Percentiles rank a stretch among this genome's conserved stretches.
phyloP scores from a whole-genome alignment of 2,113 vertebrate genomes.

The Regulus satrapa region DNA sequence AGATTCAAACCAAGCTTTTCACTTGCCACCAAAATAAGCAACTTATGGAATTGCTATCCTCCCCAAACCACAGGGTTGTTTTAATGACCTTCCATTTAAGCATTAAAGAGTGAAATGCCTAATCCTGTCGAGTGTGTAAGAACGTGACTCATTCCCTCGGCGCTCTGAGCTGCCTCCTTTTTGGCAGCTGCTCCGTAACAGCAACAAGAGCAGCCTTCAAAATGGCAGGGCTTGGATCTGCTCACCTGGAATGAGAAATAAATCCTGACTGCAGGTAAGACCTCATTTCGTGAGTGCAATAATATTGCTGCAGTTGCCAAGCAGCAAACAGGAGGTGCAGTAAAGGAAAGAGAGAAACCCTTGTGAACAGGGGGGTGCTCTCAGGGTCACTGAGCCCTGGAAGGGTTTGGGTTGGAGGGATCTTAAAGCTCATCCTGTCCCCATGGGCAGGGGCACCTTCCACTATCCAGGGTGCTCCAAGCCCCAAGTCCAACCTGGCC shows the following conservation, averaged over 20 bases:
- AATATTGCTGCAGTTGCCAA: constrained; percentile 24
- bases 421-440: background rate
- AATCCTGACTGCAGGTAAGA: background rate
- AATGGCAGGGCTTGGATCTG: background rate
- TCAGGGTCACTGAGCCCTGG: background rate
- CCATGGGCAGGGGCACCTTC: background rate
- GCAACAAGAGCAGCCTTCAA: background rate
- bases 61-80: constrained; percentile 22
- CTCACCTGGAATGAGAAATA: background rate
- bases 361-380: background rate
- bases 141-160: constrained; percentile 28
- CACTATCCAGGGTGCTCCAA: background rate
- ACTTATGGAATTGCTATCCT: background rate
- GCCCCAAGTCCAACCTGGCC: accelerated
- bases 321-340: background rate
- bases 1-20: background rate
- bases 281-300: background rate
- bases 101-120: constrained; percentile 51
- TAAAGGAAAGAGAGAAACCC: background rate
- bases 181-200: background rate
- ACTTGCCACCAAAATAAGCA: constrained; percentile 39
- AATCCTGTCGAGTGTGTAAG: constrained; percentile 38
- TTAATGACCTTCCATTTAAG: constrained; percentile 49
- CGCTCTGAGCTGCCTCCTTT: background rate
- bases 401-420: background rate